These are phyloP conservation scores for Crenichthys baileyi DNA, from an alignment of 2,797 vertebrate genomes.

Conservation along the genomic window DNA sequence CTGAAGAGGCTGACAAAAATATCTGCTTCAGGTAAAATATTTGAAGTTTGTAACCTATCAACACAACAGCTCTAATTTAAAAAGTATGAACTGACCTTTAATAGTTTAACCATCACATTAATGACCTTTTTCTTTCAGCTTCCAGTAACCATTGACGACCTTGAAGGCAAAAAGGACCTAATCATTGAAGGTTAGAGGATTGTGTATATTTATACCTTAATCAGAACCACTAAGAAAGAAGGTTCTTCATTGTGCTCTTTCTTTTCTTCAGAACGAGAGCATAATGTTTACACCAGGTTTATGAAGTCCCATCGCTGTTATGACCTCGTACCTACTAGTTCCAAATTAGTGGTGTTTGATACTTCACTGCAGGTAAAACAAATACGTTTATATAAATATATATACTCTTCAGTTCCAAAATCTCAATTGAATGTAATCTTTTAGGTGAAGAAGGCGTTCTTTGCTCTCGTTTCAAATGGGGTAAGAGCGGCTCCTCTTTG, in stretches of 20 bases:
- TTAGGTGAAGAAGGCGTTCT: conserved; percentile 98
- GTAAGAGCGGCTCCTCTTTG: conserved; percentile 95
- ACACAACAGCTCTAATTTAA: background rate
- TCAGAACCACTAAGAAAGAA: background rate
- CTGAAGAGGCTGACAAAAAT: background rate
- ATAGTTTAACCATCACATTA: background rate
- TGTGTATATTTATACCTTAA: background rate
- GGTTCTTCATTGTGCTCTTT: background rate
- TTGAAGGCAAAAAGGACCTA: conserved; percentile 80
- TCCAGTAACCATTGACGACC: conserved; percentile 75
- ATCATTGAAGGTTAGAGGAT: conserved; percentile 74
- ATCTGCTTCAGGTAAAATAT: background rate
- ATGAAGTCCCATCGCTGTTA: conserved; percentile 98
- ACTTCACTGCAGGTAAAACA: conserved; percentile 91
- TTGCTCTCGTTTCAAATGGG: conserved; percentile 96
- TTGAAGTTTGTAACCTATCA: background rate
- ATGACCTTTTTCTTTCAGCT: conserved; percentile 69
- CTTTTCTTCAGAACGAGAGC: conserved; percentile 80
- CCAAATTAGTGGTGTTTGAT: conserved; percentile 97
- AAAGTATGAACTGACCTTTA: background rate
- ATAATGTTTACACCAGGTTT: conserved; percentile 91
- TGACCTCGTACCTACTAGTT: conserved; percentile 97
- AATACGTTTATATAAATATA: background rate
- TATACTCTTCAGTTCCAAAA: background rate
- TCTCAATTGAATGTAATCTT: background rate